Conservation (phyloP, 2,888 invertebrate genomes). For the Lepidochitona cinerea region DNA sequence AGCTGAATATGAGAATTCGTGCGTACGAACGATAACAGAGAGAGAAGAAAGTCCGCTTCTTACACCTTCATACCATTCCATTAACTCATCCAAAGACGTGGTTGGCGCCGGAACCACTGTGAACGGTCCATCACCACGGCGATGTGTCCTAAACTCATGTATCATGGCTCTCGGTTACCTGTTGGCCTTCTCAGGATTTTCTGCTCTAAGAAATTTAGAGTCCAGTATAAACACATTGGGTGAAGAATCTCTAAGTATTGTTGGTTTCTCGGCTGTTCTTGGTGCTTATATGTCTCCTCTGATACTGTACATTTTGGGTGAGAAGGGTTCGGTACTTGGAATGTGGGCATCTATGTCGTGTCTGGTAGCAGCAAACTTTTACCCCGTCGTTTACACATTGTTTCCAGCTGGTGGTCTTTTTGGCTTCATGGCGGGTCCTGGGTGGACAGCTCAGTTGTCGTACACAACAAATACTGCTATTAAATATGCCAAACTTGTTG, state of each 20-base stretch:
- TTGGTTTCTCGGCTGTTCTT: not conserved
- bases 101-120: too few relatives aligned
- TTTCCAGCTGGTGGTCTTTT: not conserved
- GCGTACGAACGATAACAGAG: too few relatives aligned
- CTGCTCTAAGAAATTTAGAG: not conserved
- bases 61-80: too few relatives aligned
- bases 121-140: not conserved
- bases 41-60: too few relatives aligned
- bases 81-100: too few relatives aligned
- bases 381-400: not conserved
- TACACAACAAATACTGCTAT: not conserved
- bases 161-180: not conserved
- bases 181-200: not conserved
- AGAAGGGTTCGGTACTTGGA: not conserved
- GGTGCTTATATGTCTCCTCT: not conserved
- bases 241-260: not conserved
- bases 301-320: not conserved
- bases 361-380: not conserved
- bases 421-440: constrained; percentile 1
- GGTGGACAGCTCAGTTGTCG: not conserved
- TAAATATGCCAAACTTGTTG: not conserved
- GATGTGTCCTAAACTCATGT: not conserved
- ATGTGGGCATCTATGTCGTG: not conserved
- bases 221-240: not conserved
- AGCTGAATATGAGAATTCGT: too few relatives aligned